phyloP scores from a whole-genome alignment of 2,888 invertebrate genomes.

The Lobophora halterata region DNA sequence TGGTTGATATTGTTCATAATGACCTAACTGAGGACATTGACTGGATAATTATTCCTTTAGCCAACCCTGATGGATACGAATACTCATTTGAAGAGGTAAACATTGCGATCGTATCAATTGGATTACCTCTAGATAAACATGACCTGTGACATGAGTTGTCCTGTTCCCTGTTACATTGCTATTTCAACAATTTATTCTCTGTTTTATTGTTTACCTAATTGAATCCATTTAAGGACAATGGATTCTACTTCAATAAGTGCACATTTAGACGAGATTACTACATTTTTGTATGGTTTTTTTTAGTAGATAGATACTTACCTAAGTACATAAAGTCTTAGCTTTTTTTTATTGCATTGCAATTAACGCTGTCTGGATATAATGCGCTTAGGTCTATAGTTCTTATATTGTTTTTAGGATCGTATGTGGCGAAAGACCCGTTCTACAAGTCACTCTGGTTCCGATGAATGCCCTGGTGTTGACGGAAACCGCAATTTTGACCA shows the following conservation, averaged over 20 bases:
- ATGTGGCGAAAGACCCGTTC: constrained; percentile 88
- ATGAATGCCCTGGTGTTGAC: constrained; percentile 85
- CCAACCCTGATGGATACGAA: constrained; percentile 89
- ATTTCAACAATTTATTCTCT: constrained; percentile 6
- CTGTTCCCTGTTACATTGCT: background rate
- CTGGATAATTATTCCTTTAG: constrained; percentile 84
- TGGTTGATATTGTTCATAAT: constrained; percentile 74
- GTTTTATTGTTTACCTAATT: constrained; percentile 17
- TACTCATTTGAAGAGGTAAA: constrained; percentile 78
- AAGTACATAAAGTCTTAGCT: too few relatives aligned
- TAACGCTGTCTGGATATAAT: too few relatives aligned
- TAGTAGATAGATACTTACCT: too few relatives aligned
- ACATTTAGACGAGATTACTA: constrained; percentile 19
- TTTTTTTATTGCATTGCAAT: too few relatives aligned
- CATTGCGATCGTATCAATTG: constrained; percentile 1
- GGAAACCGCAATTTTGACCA: constrained; percentile 89
- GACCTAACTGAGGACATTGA: constrained; percentile 80
- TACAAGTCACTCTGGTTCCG: constrained; percentile 53
- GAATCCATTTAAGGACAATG: constrained; percentile 14
- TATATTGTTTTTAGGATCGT: constrained; percentile 66
- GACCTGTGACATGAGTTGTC: constrained; percentile 7
- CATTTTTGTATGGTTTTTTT: too few relatives aligned
- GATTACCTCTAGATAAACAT: constrained; percentile 4
- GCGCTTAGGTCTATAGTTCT: too few relatives aligned
- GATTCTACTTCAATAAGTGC: constrained; percentile 18